Conservation (phyloP, 2,888 invertebrate genomes). For the Ornithoptera alexandrae region DNA sequence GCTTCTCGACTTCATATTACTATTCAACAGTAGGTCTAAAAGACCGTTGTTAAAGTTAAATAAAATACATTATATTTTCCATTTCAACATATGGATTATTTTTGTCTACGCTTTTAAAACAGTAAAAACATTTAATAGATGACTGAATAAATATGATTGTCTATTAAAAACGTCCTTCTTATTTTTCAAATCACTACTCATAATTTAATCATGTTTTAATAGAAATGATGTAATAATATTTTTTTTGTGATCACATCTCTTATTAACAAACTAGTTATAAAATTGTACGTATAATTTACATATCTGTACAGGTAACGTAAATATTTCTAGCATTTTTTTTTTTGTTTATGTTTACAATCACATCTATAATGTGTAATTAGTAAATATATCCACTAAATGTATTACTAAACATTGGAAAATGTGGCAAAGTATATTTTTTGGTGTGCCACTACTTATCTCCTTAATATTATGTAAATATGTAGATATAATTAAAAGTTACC, state of each 20-base stretch:
- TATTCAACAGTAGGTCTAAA: constrained; percentile 58
- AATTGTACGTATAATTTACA: constrained; percentile 18
- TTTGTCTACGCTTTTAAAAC: not conserved
- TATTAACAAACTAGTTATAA: not conserved
- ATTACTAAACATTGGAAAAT: constrained; percentile 58
- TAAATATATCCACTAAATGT: constrained; percentile 45
- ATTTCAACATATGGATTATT: constrained; percentile 33
- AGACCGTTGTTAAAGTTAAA: constrained; percentile 51
- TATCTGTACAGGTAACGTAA: constrained; percentile 16
- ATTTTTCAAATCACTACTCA: not conserved
- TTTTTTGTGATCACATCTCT: not conserved
- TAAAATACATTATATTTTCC: constrained; percentile 41
- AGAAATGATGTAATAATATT: not conserved
- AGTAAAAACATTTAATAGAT: not conserved
- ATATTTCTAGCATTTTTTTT: constrained; percentile 1
- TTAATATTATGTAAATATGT: constrained; percentile 28
- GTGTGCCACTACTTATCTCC: not conserved
- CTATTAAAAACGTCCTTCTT: not conserved
- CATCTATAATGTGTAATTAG: not conserved
- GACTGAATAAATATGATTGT: not conserved
- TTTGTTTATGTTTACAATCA: not conserved
- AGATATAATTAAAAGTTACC: constrained; percentile 27
- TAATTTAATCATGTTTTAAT: not conserved
- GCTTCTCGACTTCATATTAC: constrained; percentile 61
- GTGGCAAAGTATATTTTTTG: not conserved